A percentile compares a stretch with the other conserved stretches of the same genome.
Conservation (phyloP, 2,797 vertebrate genomes). For the Tragelaphus oryx region DNA sequence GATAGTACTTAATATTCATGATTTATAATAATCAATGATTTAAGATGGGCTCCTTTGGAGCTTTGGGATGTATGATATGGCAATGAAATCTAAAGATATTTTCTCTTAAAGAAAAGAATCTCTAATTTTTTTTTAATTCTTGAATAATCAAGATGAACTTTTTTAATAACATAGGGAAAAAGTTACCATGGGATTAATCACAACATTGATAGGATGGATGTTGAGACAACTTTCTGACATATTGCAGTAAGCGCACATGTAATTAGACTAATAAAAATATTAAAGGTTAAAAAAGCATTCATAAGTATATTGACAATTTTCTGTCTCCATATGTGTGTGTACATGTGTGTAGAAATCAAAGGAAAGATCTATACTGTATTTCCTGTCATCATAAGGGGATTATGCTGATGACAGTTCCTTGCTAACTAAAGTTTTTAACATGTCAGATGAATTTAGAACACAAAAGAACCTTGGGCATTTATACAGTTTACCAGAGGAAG, state of each 20-base stretch:
- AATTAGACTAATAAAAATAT: background rate
- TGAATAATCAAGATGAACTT: background rate
- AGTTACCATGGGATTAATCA: background rate
- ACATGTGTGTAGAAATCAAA: background rate
- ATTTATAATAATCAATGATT: slow-evolving; percentile 47
- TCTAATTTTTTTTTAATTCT: background rate
- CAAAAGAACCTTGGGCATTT: background rate
- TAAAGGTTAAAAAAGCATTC: slow-evolving; percentile 10
- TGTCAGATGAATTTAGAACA: background rate
- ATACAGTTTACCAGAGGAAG: background rate
- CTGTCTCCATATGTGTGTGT: background rate
- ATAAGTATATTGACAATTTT: background rate
- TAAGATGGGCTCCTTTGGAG: slow-evolving; percentile 15
- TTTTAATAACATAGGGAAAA: background rate
- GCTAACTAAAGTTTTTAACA: background rate
- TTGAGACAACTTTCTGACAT: background rate
- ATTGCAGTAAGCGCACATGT: background rate
- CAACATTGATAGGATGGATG: background rate
- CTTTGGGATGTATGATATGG: background rate
- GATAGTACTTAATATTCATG: slow-evolving; percentile 51
- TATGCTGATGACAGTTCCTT: background rate
- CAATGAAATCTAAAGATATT: slow-evolving; percentile 1
- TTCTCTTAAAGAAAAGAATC: slow-evolving; percentile 34
- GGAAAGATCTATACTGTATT: background rate
- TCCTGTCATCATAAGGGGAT: background rate